Base-by-base conservation (phyloP, 2,113 vertebrate genomes). In the Mesitornis unicolor region DNA sequence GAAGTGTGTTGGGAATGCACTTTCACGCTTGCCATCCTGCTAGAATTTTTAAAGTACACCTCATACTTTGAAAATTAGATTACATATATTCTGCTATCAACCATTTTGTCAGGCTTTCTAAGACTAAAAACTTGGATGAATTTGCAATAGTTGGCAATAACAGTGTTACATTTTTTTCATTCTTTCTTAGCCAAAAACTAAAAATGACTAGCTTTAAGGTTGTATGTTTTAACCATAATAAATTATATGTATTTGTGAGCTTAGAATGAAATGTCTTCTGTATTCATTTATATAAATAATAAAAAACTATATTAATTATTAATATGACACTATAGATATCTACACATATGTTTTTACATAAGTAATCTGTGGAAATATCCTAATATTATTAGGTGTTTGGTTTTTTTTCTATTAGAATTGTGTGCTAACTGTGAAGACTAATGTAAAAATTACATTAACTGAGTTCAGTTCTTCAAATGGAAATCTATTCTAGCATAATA, bases 401-500 rank as follows among this genome's bases (percentile, higher is more conserved):
- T 59, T 74, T 53, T 77, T 95, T 89, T 73, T 42, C 71, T 86
- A 48, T 77, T 78, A 47, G 35, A 60, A 33, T 43, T 57, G 31
- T 47, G 12, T 53, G 50, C 33, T 96, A 84, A 71, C 71, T 91
- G 67, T 84, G 83, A 95, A 68, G 85, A 91, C 75, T 87, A 93
- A 93, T 84, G 50, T 78, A 91, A 92, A 96, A 96, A 57, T 83
- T 87, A 85, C 53, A 83, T 93, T 95, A 95, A 80, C 83, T 94
- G 64, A 81, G 84, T 63, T 91, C 87, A 84, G 75, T 74, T 95
- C 91, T 94, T 96, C 85, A 88, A 94, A 92, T 63, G 84, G 76
- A 84, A 84, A 90, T 94, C 85, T 96, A 80, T 88, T 96, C 83
- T 67, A 74, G 80, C 51, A 53, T 84, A 83, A 83, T 91, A 91